Conservation (phyloP, 1,140 invertebrate genomes). For the Drosophila navojoa region DNA sequence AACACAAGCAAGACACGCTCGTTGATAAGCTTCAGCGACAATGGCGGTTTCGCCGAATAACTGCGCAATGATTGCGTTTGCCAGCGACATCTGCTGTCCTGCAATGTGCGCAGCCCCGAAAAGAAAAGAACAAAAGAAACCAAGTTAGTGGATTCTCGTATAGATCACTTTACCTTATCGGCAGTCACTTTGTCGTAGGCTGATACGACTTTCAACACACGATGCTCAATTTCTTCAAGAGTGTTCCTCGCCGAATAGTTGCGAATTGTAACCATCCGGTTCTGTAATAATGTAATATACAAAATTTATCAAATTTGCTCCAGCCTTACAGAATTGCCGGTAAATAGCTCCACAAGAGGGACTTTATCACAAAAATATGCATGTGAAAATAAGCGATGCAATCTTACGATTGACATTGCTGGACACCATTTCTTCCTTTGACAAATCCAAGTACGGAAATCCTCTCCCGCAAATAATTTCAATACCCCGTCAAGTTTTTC, state of each 20-base stretch:
- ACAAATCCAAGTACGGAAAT: neutral
- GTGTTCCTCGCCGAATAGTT: conserved; percentile 78
- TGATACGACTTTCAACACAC: conserved; percentile 91
- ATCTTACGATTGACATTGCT: conserved; percentile 10
- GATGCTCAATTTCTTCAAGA: conserved; percentile 87
- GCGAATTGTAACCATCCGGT: conserved; percentile 58
- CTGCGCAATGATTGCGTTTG: conserved; percentile 84
- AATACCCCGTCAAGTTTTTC: conserved; percentile 9
- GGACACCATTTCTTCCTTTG: neutral
- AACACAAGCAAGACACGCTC: conserved; percentile 96
- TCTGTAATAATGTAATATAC: conserved; percentile 42
- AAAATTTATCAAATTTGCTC: conserved; percentile 6
- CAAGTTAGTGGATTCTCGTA: conserved; percentile 68
- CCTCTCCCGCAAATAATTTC: neutral
- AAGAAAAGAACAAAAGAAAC: conserved; percentile 67
- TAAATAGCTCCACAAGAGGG: neutral
- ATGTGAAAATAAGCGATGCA: conserved; percentile 59
- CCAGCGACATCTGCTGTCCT: conserved; percentile 75
- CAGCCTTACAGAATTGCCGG: conserved; percentile 15
- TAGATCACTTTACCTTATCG: conserved; percentile 88
- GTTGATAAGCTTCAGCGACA: conserved; percentile 92
- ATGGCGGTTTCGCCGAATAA: conserved; percentile 89
- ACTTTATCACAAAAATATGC: conserved; percentile 41
- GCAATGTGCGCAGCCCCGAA: conserved; percentile 35
- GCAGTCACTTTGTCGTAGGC: conserved; percentile 91